Evolutionary conservation across 2,888 invertebrate species (phyloP).

Genomic region (Calliscelio sp.): DNA sequence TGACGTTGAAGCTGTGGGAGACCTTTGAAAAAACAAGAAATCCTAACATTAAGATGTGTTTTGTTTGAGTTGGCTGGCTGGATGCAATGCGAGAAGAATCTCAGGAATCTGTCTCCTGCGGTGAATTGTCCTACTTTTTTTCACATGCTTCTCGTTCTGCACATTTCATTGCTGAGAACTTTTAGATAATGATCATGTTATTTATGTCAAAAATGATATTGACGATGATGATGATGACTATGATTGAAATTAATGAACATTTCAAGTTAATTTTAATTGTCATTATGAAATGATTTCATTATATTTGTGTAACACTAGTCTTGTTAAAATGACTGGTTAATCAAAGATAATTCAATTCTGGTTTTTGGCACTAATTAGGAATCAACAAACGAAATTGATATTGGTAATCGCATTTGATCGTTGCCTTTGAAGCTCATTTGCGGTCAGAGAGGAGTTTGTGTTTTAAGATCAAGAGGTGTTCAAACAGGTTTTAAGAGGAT

Average conservation of each 20-base stretch:
- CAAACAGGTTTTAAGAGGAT: slow-evolving; percentile 41
- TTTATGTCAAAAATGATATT: no score
- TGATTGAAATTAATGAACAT: not conserved
- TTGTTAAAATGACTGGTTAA: not conserved
- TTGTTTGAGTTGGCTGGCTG: not conserved
- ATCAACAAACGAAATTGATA: slow-evolving; percentile 22
- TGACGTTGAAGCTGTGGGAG: slow-evolving; percentile 81
- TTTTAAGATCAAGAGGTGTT: slow-evolving; percentile 32
- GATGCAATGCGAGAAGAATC: slow-evolving; percentile 28
- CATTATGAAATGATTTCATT: not conserved
- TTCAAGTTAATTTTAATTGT: not conserved
- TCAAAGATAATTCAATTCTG: not conserved
- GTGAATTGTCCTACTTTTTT: slow-evolving; percentile 23
- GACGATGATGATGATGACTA: not conserved
- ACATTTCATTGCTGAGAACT: not conserved
- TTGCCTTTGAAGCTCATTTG: not conserved
- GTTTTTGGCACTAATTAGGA: slow-evolving; percentile 20
- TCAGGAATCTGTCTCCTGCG: slow-evolving; percentile 4
- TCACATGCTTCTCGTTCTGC: slow-evolving; percentile 7
- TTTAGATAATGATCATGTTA: slow-evolving; percentile 11
- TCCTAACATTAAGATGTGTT: slow-evolving; percentile 36
- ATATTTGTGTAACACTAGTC: not conserved
- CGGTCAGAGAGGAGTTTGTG: slow-evolving; percentile 8
- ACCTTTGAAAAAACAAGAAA: slow-evolving; percentile 76
- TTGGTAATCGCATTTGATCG: slow-evolving; percentile 6